These are phyloP conservation scores for Catharus minimus DNA, from an alignment of 2,113 vertebrate genomes.

Conservation along the genomic window DNA sequence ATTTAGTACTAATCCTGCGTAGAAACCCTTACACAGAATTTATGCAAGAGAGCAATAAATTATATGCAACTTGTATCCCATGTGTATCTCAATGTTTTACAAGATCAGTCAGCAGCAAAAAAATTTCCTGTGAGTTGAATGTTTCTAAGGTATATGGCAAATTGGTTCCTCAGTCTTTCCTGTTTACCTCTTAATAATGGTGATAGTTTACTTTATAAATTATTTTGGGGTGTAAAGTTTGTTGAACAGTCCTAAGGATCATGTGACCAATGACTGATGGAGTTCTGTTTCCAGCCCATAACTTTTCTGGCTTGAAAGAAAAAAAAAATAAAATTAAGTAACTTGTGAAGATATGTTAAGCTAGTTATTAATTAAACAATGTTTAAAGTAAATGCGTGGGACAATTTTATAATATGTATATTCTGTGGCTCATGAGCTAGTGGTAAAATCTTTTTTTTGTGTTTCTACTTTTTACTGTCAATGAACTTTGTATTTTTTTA, in stretches of 20 bases:
- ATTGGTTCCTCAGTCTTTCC: slow-evolving; percentile 34
- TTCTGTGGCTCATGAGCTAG: neutral
- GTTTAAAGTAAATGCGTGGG: neutral
- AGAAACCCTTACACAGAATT: neutral
- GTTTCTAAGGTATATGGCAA: slow-evolving; percentile 24
- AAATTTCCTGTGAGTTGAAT: neutral
- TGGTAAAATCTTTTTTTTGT: neutral
- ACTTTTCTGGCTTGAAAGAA: neutral
- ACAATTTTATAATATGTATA: neutral
- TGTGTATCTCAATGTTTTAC: neutral
- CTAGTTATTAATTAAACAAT: neutral
- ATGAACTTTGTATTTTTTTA: neutral
- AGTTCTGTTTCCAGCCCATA: neutral
- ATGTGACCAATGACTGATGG: neutral
- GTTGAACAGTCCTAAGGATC: neutral
- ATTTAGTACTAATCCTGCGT: slow-evolving; percentile 12
- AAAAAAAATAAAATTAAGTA: neutral
- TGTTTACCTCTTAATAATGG: slow-evolving; percentile 11
- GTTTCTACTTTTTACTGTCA: neutral
- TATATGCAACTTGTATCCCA: neutral
- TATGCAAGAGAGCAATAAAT: slow-evolving; percentile 30
- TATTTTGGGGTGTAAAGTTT: neutral
- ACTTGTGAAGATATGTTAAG: neutral
- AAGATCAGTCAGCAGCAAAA: neutral
- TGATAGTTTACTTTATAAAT: slow-evolving; percentile 15